These are phyloP conservation scores for Plagodis pulveraria DNA, from an alignment of 2,888 invertebrate genomes.

Conservation along the genomic window DNA sequence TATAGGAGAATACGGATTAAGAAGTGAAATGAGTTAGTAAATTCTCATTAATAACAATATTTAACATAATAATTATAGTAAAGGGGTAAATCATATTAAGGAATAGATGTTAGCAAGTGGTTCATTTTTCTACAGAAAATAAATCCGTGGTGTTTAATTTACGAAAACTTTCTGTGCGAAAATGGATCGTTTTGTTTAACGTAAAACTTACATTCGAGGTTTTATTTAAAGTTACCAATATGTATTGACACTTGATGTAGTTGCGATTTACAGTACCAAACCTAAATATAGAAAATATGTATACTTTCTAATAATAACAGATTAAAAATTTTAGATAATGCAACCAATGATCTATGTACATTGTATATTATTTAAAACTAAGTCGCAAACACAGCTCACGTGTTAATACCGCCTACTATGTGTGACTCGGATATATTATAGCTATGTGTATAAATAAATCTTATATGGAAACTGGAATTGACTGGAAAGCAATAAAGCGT, in stretches of 20 bases:
- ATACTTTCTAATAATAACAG: background rate
- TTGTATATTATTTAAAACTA: slow-evolving; percentile 2
- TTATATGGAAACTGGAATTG: slow-evolving; percentile 56
- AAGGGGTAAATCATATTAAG: background rate
- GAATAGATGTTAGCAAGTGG: slow-evolving; percentile 35
- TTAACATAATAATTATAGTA: slow-evolving; percentile 36
- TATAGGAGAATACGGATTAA: slow-evolving; percentile 43
- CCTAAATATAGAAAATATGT: too few species aligned
- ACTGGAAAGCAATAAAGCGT: slow-evolving; percentile 62
- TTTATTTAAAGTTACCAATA: slow-evolving; percentile 21
- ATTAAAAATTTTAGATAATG: background rate
- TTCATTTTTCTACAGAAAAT: slow-evolving; percentile 41
- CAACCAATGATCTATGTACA: background rate
- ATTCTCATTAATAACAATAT: slow-evolving; percentile 38
- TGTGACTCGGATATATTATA: slow-evolving; percentile 26
- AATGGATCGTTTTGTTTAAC: slow-evolving; percentile 9
- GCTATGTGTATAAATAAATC: slow-evolving; percentile 27
- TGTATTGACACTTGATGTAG: slow-evolving; percentile 11
- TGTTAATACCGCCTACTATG: slow-evolving; percentile 16
- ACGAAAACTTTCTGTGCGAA: background rate
- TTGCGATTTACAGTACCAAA: slow-evolving; percentile 5
- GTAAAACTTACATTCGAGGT: slow-evolving; percentile 9
- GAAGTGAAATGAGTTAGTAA: slow-evolving; percentile 42
- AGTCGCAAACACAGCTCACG: slow-evolving; percentile 19
- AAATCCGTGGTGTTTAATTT: slow-evolving; percentile 29